Conservation (phyloP, 2,113 vertebrate genomes). For the Sphaerodactylus townsendi region DNA sequence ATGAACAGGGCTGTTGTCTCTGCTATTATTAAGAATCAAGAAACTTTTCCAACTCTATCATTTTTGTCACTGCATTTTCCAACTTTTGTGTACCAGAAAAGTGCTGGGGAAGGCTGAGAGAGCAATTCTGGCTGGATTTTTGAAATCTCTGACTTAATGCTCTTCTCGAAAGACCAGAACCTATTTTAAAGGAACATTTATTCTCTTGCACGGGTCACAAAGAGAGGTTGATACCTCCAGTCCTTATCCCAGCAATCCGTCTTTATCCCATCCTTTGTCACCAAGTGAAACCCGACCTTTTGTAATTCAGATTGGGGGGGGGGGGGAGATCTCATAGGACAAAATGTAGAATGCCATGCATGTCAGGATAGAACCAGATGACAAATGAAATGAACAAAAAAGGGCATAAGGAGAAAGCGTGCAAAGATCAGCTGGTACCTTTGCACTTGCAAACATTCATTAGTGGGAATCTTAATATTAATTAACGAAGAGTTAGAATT, state of each 20-base stretch:
- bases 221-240: not conserved
- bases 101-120: not conserved
- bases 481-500: not conserved
- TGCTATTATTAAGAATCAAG: no score
- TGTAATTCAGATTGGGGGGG: not conserved
- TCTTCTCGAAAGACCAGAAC: not conserved
- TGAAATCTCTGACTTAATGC: not conserved
- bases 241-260: not conserved
- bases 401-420: not conserved
- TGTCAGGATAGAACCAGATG: no score
- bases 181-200: not conserved
- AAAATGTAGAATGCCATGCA: no score
- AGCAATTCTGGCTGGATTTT: not conserved
- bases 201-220: not conserved
- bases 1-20: no score
- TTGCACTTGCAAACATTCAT: not conserved
- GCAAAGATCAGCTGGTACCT: not conserved
- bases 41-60: not conserved
- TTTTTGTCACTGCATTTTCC: not conserved
- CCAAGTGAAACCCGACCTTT: not conserved
- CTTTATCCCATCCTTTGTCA: not conserved
- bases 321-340: not conserved
- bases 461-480: not conserved
- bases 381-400: not conserved
- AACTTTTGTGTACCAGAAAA: not conserved